These are phyloP conservation scores for Mactromeris polynyma DNA, from an alignment of 2,888 invertebrate genomes.

Conservation along the genomic window DNA sequence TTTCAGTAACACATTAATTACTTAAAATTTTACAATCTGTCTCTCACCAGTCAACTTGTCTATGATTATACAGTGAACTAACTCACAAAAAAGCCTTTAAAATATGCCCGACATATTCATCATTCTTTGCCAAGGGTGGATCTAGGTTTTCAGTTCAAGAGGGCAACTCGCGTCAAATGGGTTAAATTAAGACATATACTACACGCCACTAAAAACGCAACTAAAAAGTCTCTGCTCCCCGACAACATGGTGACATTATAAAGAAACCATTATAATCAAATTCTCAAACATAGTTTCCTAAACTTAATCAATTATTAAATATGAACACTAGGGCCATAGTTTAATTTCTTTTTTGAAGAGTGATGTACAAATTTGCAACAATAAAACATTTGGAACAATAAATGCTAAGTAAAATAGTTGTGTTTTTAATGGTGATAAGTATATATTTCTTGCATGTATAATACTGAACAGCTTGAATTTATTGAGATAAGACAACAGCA, in stretches of 20 bases:
- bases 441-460: background rate
- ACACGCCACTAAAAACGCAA: too few species aligned
- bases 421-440: too few species aligned
- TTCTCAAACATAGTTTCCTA: too few species aligned
- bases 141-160: background rate
- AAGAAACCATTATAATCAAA: too few species aligned
- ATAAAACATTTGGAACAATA: too few species aligned
- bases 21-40: slow-evolving; percentile 26
- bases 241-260: too few species aligned
- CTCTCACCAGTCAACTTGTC: slow-evolving; percentile 16
- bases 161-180: background rate
- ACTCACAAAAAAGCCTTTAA: slow-evolving; percentile 18
- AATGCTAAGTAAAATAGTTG: too few species aligned
- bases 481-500: background rate
- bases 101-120: slow-evolving; percentile 1
- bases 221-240: too few species aligned
- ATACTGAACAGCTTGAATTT: background rate
- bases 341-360: too few species aligned
- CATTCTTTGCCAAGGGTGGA: slow-evolving; percentile 8
- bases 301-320: too few species aligned
- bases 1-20: slow-evolving; percentile 36
- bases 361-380: too few species aligned
- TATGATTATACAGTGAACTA: slow-evolving; percentile 24
- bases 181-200: background rate
- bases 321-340: too few species aligned